Evolutionary conservation across 2,888 invertebrate genomes (phyloP).

Genomic region (Sphecodes monilicornis): DNA sequence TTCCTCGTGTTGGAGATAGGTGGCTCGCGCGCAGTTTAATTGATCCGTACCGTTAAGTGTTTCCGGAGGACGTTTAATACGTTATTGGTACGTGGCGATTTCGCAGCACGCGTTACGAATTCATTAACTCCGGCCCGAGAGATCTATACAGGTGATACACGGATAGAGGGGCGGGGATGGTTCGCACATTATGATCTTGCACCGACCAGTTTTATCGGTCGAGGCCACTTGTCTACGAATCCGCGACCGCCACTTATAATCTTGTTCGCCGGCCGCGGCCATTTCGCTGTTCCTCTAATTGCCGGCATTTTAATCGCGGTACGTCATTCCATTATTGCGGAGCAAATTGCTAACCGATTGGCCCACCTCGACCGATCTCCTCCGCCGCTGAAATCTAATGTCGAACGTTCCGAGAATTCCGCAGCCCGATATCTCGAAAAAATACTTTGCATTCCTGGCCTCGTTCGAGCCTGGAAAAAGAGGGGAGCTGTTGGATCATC

Average conservation of each 20-base stretch:
- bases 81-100: slow-evolving; percentile 45
- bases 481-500: background rate
- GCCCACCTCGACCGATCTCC: background rate
- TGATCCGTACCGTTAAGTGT: slow-evolving; percentile 42
- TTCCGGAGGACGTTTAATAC: slow-evolving; percentile 37
- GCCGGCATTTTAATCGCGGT: slow-evolving; percentile 50
- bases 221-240: slow-evolving; percentile 23
- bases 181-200: slow-evolving; percentile 43
- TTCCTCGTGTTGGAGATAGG: slow-evolving; percentile 4
- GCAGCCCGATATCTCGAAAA: slow-evolving; percentile 23
- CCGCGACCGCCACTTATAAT: slow-evolving; percentile 36
- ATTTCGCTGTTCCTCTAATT: slow-evolving; percentile 47
- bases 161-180: background rate
- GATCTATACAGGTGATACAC: slow-evolving; percentile 28
- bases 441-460: slow-evolving; percentile 21
- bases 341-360: slow-evolving; percentile 50
- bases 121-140: slow-evolving; percentile 45
- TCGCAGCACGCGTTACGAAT: slow-evolving; percentile 53
- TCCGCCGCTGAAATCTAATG: slow-evolving; percentile 35
- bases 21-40: slow-evolving; percentile 32
- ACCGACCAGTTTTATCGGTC: slow-evolving; percentile 47
- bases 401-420: slow-evolving; percentile 30
- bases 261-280: slow-evolving; percentile 31
- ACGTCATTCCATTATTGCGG: slow-evolving; percentile 54
- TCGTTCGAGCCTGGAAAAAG: background rate